Evolutionary conservation across 2,113 vertebrate species (phyloP), one percentile per base, ranked within the genome.

Genomic region (Globicephala melas): DNA sequence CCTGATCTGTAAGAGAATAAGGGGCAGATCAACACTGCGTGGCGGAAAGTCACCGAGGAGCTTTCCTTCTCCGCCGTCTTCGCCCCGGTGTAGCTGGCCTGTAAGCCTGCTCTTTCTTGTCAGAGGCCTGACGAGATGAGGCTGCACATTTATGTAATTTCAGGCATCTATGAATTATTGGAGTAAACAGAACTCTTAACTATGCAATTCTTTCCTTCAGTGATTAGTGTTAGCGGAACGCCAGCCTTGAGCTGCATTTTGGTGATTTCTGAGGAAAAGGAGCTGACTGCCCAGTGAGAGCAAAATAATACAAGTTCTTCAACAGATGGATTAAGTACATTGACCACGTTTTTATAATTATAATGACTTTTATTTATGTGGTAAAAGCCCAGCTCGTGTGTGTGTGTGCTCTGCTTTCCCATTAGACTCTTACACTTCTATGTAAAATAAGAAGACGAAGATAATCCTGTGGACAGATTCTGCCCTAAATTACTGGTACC

Each of bases 141-240:
- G 50, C 0, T 23, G 41, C 4, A 2, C 3, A 9, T 17, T 31
- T 1, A 0, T 0, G 14, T 15, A 12, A 5, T n/a, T 13, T 28
- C 5, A 1, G 25, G 20, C 3, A 0, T 28, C 67, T 13, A 13
- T 0, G 14, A 67, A 13, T 23, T n/a, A 1, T 38, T 8, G 11
- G 6, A 68, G 21, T 7, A 11, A 8, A 38, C 36, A 14, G 9
- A 6, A 3, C 13, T 33, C 58, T 31, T 0, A 2, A n/a, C 2
- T 26, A 33, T 10, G 47, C 11, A 1, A 7, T 6, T 2, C 12
- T 3, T 1, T 0, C 6, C 3, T 5, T 7, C 8, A 0, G 1
- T 7, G 41, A 11, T 9, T 0, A 13, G 33, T 8, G 20, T 11
- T 6, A 3, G 13, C 1, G 13, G 63, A 21, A 65, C 0, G 25